phyloP scores from a whole-genome alignment of 2,113 vertebrate species.

The Lontra canadensis region DNA sequence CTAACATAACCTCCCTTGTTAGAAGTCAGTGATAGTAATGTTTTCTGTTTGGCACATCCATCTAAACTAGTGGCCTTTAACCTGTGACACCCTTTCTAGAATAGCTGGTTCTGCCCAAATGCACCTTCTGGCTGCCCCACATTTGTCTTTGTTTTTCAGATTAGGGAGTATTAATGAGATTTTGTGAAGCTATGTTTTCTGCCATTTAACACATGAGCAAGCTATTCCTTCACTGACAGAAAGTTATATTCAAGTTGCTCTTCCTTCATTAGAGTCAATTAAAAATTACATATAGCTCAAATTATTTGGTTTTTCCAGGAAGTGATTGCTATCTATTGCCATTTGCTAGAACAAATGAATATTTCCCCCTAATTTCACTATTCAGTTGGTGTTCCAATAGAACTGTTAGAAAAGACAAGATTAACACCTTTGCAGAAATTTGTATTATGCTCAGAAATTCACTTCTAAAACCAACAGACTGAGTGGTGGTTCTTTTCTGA shows the following conservation, averaged over 20 bases:
- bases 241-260: neutral
- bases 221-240: neutral
- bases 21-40: neutral
- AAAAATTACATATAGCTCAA: neutral
- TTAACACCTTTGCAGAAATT: neutral
- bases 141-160: neutral
- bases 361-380: neutral
- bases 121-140: accelerated
- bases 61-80: neutral
- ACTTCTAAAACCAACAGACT: neutral
- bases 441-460: neutral
- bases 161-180: neutral
- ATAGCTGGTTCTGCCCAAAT: neutral
- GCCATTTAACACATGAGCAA: neutral
- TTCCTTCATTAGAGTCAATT: neutral
- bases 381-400: neutral
- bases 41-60: neutral
- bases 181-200: neutral
- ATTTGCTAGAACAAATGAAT: neutral
- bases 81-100: neutral
- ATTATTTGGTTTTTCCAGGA: neutral
- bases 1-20: neutral
- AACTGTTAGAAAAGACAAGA: neutral
- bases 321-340: neutral
- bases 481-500: neutral